A percentile compares a stretch with the other conserved stretches of the same genome.
These are phyloP conservation scores for Atethmia centrago DNA, from an alignment of 2,888 invertebrate species.

Conservation along the genomic window DNA sequence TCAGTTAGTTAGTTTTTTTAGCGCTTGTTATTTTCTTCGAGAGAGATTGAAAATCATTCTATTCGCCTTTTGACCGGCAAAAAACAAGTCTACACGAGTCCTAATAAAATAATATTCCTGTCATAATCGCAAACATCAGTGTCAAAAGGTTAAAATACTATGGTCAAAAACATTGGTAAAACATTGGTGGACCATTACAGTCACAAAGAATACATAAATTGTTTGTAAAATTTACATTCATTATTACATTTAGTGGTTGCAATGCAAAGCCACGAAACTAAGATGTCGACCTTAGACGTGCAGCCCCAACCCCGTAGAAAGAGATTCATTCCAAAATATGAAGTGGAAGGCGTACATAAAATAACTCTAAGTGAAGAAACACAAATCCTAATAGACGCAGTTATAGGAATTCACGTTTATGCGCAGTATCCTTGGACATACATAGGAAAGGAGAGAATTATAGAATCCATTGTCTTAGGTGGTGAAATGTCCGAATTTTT, in stretches of 20 bases:
- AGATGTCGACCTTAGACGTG: constrained; percentile 62
- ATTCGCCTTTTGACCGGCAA: no score
- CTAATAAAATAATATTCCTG: not conserved
- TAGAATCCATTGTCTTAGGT: constrained; percentile 91
- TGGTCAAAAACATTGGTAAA: not conserved
- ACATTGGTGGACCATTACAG: not conserved
- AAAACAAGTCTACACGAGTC: not conserved
- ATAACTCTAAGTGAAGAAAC: constrained; percentile 90
- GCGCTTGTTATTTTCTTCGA: not conserved
- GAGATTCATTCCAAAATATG: constrained; percentile 87
- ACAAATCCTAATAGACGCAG: constrained; percentile 91
- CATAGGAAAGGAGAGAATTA: constrained; percentile 91
- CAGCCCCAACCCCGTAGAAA: constrained; percentile 82
- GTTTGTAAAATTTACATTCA: not conserved
- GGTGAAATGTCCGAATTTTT: constrained; percentile 88
- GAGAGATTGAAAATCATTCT: not conserved
- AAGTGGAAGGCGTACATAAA: constrained; percentile 90
- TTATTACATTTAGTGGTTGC: constrained; percentile 51
- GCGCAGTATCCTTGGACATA: constrained; percentile 94
- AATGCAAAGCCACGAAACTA: constrained; percentile 68
- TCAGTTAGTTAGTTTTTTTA: not conserved
- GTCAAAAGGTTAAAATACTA: constrained; percentile 15
- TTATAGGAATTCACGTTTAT: constrained; percentile 92
- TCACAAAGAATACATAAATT: not conserved
- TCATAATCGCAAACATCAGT: constrained; percentile 6